A percentile compares a stretch with the other conserved stretches of the same genome.
Conservation (phyloP, 2,797 vertebrate genomes). For the Scarus forsteni region DNA sequence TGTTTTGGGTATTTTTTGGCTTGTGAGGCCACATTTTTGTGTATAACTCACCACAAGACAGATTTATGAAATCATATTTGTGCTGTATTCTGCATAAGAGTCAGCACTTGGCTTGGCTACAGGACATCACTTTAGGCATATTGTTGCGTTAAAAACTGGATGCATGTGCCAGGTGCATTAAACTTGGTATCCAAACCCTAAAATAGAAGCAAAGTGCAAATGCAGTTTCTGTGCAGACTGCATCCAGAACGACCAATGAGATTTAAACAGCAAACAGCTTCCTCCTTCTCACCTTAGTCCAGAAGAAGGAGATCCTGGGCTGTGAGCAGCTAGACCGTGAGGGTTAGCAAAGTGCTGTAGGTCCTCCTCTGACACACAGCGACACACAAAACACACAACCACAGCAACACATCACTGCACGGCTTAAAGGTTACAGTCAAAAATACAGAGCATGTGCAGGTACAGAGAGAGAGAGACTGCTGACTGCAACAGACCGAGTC, state of each 20-base stretch:
- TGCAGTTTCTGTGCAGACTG: no score
- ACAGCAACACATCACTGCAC: conserved; percentile 76
- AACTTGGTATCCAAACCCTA: no score
- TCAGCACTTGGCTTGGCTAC: no score
- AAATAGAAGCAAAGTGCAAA: no score
- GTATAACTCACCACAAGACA: no score
- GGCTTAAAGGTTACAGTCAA: conserved; percentile 56
- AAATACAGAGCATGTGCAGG: conserved; percentile 25
- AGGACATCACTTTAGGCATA: no score
- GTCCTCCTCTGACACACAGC: conserved; percentile 85
- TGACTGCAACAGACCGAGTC: conserved; percentile 51
- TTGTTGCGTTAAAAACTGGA: no score
- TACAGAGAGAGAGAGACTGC: conserved; percentile 42
- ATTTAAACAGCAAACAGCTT: conserved; percentile 7
- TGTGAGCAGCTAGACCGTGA: conserved; percentile 88
- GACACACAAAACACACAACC: conserved; percentile 76
- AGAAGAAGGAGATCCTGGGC: conserved; percentile 84
- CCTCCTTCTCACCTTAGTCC: conserved; percentile 81
- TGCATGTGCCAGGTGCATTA: no score
- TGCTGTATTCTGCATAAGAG: no score
- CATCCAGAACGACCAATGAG: neutral
- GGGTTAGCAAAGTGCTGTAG: conserved; percentile 88
- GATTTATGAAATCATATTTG: no score
- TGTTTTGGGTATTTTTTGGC: no score
- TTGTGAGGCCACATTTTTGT: no score